Base-by-base conservation (phyloP, 2,888 invertebrate species). In the Creontiades dilutus region DNA sequence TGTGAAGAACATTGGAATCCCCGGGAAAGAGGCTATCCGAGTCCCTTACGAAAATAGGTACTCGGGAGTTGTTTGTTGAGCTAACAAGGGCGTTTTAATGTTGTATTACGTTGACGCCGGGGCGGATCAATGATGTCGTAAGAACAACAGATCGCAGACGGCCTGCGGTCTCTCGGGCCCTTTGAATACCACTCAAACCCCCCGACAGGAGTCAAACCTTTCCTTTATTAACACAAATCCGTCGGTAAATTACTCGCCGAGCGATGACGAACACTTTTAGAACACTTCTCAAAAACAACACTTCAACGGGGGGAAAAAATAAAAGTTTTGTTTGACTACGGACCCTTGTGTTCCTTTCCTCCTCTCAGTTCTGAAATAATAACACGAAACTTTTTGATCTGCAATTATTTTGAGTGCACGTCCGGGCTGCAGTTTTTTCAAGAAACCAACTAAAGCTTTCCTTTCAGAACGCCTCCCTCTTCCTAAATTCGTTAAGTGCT, bases 11-110 rank as follows among this genome's bases (percentile, higher is more conserved):
- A 57, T 16, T 2, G 57, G 57, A 57, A n/a, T 5, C 57, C 57
- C 5, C n/a, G n/a, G n/a, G 57, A 57, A n/a, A 57, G 57, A n/a
- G n/a, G n/a, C 57, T 57, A 68, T 68, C 27, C 23, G 68, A 23
- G 9, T 23, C 68, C 27, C 23, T 23, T 68, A 68, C 23, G 19
- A 68, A 68, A 68, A 19, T 68, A n/a, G n/a, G n/a, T n/a, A 68
- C 68, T 68, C 68, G 68, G 27, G 23, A n/a, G 23, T n/a, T 68
- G 68, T 23, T 68, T 68, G 68, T 68, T 68, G 68, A 68, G 68
- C 68, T 68, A 68, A 68, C 68, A 68, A 68, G 68, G 19, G 68
- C 68, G 68, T 23, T 68, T 68, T 68, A 68, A 68, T 68, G 68
- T 68, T 68, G 57, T 57, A 57, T n/a, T 57, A 57, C 57, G 57